Evolutionary conservation across 1,140 invertebrate genomes (phyloP).

Genomic region (Leptinotarsa defecta): DNA sequence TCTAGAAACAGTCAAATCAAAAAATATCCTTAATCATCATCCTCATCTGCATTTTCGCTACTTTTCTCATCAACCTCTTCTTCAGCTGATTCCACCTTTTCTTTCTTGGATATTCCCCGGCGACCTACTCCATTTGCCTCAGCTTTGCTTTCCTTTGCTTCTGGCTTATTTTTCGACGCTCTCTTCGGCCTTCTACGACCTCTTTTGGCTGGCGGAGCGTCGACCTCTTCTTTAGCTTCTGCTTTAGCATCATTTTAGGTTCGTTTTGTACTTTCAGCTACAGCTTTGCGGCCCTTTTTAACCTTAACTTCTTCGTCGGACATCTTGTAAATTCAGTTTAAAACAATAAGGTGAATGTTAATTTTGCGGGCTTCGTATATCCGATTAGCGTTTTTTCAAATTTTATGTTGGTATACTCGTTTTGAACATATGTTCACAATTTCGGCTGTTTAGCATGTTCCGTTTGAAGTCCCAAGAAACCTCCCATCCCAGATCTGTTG

Average conservation of each 20-base stretch:
- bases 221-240: not conserved
- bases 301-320: constrained; percentile 44
- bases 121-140: constrained; percentile 38
- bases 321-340: constrained; percentile 28
- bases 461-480: no score
- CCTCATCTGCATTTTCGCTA: constrained; percentile 37
- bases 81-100: constrained; percentile 40
- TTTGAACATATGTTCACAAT: no score
- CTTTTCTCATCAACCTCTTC: constrained; percentile 38
- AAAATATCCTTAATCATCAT: constrained; percentile 26
- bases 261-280: constrained; percentile 36
- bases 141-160: constrained; percentile 21
- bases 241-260: constrained; percentile 25
- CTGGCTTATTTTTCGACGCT: constrained; percentile 29
- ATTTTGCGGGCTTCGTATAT: no score
- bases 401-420: no score
- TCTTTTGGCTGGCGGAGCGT: constrained; percentile 39
- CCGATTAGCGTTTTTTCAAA: no score
- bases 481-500: no score
- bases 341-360: no score
- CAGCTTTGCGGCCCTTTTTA: constrained; percentile 41
- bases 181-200: constrained; percentile 42
- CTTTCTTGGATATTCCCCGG: constrained; percentile 40
- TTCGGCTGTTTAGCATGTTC: no score
- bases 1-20: no score